Evolutionary conservation across 2,888 invertebrate species (phyloP).

Genomic region (Lochmaea crataegi): DNA sequence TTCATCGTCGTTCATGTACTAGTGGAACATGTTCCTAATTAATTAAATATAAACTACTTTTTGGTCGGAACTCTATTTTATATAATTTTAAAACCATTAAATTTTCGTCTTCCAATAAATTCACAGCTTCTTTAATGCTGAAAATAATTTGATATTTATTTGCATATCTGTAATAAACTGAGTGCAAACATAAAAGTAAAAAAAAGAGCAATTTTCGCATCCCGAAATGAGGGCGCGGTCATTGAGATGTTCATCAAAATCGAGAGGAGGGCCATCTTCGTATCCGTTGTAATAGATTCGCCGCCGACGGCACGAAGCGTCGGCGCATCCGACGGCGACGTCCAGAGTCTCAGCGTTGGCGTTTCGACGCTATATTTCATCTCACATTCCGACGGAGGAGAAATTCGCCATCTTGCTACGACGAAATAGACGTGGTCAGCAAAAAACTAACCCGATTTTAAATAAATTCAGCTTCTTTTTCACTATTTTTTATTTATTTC

Average conservation of each 20-base stretch:
- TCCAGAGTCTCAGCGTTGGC: conserved; percentile 56
- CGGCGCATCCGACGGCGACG: conserved; percentile 48
- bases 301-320: conserved; percentile 48
- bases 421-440: background rate
- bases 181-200: conserved; percentile 40
- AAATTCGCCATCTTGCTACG: conserved; percentile 62
- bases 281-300: conserved; percentile 59
- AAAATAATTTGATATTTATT: background rate
- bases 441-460: background rate
- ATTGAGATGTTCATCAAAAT: conserved; percentile 67
- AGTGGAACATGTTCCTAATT: too few relatives aligned
- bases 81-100: too few relatives aligned
- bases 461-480: too few relatives aligned
- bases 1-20: too few relatives aligned
- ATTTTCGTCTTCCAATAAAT: too few relatives aligned
- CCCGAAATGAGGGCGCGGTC: conserved; percentile 65
- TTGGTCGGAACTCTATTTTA: too few relatives aligned
- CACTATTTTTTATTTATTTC: background rate
- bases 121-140: too few relatives aligned
- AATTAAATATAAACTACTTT: too few relatives aligned
- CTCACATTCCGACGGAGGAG: conserved; percentile 35
- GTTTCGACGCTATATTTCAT: conserved; percentile 54
- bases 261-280: conserved; percentile 65
- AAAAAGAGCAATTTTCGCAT: conserved; percentile 63
- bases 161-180: background rate